Percentiles rank a stretch among this genome's conserved stretches.
Conservation (phyloP, 2,113 vertebrate genomes). For the Coptodon rendalli region DNA sequence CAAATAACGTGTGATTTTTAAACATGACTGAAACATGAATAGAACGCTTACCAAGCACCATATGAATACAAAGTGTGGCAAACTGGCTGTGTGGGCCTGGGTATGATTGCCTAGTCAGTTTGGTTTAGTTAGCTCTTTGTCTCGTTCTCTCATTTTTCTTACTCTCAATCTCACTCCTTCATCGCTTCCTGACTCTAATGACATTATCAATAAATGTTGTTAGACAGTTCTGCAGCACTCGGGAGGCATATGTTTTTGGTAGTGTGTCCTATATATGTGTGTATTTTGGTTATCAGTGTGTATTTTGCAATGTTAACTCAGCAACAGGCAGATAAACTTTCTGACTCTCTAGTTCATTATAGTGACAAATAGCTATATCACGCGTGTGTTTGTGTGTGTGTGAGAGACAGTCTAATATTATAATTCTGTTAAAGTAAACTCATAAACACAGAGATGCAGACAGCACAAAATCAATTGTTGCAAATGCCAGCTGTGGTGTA, state of each 20-base stretch:
- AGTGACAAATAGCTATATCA: slow-evolving; percentile 6
- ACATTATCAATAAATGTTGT: slow-evolving; percentile 22
- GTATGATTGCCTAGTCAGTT: neutral
- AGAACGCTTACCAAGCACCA: neutral
- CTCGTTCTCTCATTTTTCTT: neutral
- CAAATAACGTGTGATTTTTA: neutral
- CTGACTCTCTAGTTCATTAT: slow-evolving; percentile 17
- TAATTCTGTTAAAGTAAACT: neutral
- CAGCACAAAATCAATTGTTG: neutral
- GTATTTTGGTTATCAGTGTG: neutral
- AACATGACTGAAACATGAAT: neutral
- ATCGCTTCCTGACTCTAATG: neutral
- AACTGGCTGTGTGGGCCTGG: neutral
- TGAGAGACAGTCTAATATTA: neutral
- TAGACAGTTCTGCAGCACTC: neutral
- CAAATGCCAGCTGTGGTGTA: neutral
- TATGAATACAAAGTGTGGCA: neutral
- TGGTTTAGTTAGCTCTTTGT: neutral
- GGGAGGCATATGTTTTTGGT: neutral
- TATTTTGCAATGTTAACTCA: slow-evolving; percentile 8
- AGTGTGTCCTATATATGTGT: neutral
- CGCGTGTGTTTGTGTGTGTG: neutral
- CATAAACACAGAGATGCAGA: neutral
- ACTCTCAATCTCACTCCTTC: neutral
- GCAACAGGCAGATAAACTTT: slow-evolving; percentile 20